Evolutionary conservation across 2,888 invertebrate genomes (phyloP), one percentile per base, ranked within the genome.

Genomic region (Melinaea menophilus): DNA sequence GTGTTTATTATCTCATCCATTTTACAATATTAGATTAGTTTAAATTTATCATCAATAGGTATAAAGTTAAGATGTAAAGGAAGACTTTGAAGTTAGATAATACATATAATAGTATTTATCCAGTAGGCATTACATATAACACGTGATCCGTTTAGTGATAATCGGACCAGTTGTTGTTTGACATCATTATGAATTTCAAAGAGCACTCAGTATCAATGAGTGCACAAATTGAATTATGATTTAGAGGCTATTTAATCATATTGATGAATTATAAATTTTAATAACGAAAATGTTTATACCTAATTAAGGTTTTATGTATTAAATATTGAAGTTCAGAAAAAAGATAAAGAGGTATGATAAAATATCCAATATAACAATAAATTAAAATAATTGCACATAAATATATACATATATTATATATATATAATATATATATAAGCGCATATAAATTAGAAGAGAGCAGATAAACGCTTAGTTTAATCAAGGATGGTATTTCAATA

Each of bases 401-500:
- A n/a, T n/a, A n/a, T n/a, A n/a, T n/a, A n/a, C n/a, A n/a, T n/a
- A n/a, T n/a, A n/a, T n/a, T 46, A n/a, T 46, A 22, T 22, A 22
- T 22, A 22, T 22, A 22, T 22, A 22, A 22, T 22, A 22, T 35
- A 35, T 4, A 35, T 35, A 35, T 4, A 35, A n/a, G n/a, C 0
- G 22, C 37, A 41, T 9, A 41, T 41, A 41, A 41, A 41, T 41
- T 41, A 41, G 2, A 41, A 41, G 41, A 41, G 41, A 37, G 4
- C 37, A 5, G 37, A 41, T 41, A 41, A 41, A 41, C 7, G 9
- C 9, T 66, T 56, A 62, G 48, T 62, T 61, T 56, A 65, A 73
- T 68, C 64, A 69, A 63, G 69, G 70, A 69, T 70, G 68, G 70
- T 71, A 63, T 71, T 71, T 69, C 68, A 75, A 72, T 70, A 73